These are phyloP conservation scores for Melozone crissalis DNA, from an alignment of 2,113 vertebrate species.

Conservation along the genomic window DNA sequence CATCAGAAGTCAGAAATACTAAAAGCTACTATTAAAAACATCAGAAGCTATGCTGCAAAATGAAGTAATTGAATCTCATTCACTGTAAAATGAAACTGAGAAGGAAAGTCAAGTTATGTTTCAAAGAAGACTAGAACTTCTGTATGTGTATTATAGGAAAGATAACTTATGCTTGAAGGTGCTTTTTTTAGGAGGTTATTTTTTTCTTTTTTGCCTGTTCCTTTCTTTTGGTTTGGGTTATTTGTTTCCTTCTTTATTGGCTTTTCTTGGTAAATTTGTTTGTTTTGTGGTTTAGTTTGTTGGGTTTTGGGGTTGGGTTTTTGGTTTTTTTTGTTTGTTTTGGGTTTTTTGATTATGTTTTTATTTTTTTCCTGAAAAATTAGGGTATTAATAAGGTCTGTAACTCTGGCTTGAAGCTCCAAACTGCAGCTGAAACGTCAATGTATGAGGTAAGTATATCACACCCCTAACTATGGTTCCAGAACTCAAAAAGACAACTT, in stretches of 20 bases:
- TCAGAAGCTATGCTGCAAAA: not conserved
- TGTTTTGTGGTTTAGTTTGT: not conserved
- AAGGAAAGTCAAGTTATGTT: not conserved
- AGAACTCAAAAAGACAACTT: not conserved
- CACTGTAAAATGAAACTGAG: not conserved
- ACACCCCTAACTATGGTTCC: not conserved
- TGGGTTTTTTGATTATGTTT: not conserved
- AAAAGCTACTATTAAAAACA: not conserved
- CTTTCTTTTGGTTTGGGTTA: not conserved
- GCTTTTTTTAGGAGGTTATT: accelerated
- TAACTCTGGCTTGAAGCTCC: not conserved
- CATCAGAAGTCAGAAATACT: not conserved
- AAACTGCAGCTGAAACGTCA: not conserved
- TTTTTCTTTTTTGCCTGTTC: not conserved
- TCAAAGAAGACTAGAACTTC: not conserved
- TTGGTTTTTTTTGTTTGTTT: not conserved
- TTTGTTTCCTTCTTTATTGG: not conserved
- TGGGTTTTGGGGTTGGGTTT: not conserved
- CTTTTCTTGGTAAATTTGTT: not conserved
- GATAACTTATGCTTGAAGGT: not conserved
- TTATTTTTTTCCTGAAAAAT: not conserved
- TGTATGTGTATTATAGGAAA: not conserved
- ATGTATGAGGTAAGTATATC: not conserved
- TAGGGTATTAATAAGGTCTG: not conserved
- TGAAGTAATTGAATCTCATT: not conserved